Base-by-base conservation (phyloP, 2,888 invertebrate species). In the Thymelicus lineola region DNA sequence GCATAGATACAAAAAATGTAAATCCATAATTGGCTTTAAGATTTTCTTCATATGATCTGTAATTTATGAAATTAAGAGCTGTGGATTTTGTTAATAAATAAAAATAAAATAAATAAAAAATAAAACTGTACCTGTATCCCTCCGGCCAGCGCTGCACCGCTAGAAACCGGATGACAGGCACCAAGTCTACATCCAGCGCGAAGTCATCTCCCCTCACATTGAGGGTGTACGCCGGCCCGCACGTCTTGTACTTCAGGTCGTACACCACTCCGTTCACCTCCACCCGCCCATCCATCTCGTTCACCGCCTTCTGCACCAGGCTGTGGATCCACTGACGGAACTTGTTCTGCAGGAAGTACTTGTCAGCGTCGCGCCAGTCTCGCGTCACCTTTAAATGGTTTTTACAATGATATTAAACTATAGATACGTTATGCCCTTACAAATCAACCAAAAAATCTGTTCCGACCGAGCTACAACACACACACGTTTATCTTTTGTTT, bases 181-280 rank as follows among this genome's bases (percentile, higher is more conserved):
- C 95, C 58, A 95, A 76, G 75, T 95, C 95, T 0, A 95, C 88
- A 66, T 90, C 87, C 72, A 95, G 82, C 0, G 73, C 71, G 57
- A 90, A 87, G 7, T 10, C 10, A 10, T 55, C 12, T 17, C 82
- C 74, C 6, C 82, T 79, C 3, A 77, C 79, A 70, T 84, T 85
- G 6, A 95, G 75, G 0, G 95, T 95, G 76, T 94, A 94, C 4
- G 95, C 95, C 0, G 95, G 95, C 0, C 95, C 95, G 0, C 89
- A 85, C 75, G 93, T 91, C 62, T 77, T 87, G 67, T 89, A 84
- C 2, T 73, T 84, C 46, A 93, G 77, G 75, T 88, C 63, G 68
- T 91, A 92, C 1, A 74, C 74, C 0, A 81, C 85, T 0, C 81
- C 86, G 38, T 83, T 83, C 3, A 87, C 89, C 0, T 73, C 80